Percentiles rank a stretch among this genome's conserved stretches.
These are phyloP conservation scores for Troides helena DNA, from an alignment of 2,888 invertebrate species.

Conservation along the genomic window DNA sequence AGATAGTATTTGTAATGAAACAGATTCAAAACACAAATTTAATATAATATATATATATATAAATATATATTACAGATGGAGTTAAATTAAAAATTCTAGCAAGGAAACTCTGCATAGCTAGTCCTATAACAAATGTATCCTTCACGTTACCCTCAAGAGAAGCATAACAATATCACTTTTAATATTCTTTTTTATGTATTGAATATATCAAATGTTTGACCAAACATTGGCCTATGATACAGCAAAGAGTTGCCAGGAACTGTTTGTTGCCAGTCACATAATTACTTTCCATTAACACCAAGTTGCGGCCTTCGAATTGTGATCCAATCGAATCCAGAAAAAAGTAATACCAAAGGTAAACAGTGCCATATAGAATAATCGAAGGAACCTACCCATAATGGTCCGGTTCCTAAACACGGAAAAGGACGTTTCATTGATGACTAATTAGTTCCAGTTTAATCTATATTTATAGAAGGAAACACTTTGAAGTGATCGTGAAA, in stretches of 20 bases:
- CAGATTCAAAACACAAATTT: no score
- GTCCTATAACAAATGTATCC: no score
- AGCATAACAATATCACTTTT: no score
- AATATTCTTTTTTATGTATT: no score
- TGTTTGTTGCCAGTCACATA: constrained; percentile 18
- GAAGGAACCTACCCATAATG: constrained; percentile 5
- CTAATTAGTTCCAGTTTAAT: constrained; percentile 10
- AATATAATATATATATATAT: no score
- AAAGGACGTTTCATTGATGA: constrained; percentile 8
- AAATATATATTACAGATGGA: no score
- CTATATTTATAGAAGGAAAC: background rate
- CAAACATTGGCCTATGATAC: background rate
- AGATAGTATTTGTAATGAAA: no score
- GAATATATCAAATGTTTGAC: no score
- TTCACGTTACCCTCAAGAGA: no score
- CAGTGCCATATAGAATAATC: constrained; percentile 12
- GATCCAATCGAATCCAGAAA: constrained; percentile 25
- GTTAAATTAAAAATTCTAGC: no score
- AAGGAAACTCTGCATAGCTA: no score
- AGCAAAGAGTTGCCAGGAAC: constrained; percentile 15
- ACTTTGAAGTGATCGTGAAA: background rate
- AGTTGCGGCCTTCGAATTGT: constrained; percentile 16
- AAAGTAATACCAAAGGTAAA: constrained; percentile 12
- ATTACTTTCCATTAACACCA: constrained; percentile 21
- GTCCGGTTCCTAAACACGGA: constrained; percentile 16